Evolutionary conservation across 2,113 vertebrate genomes (phyloP).

Genomic region (Puntigrus tetrazona): DNA sequence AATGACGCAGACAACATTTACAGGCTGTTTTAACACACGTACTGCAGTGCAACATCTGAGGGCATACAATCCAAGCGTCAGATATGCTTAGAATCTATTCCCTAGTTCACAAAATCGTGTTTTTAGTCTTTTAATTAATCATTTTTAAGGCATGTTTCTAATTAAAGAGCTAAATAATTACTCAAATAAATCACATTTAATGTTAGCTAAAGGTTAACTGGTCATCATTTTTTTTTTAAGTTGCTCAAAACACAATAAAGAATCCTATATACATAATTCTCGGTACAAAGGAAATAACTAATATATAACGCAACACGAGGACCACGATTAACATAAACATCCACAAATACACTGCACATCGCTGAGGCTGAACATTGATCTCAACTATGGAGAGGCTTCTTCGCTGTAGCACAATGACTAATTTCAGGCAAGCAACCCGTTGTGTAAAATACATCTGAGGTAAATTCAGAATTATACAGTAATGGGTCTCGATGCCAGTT

Average conservation of each 20-base stretch:
- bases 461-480: not conserved
- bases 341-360: constrained; percentile 21
- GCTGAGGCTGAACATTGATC: constrained; percentile 14
- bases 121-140: constrained; percentile 48
- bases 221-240: not conserved
- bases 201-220: constrained; percentile 40
- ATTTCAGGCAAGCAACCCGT: constrained; percentile 9
- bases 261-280: constrained; percentile 36
- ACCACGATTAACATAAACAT: constrained; percentile 32
- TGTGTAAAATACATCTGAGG: constrained; percentile 20
- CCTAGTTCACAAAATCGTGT: not conserved
- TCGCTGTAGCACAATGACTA: constrained; percentile 38
- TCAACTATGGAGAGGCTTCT: constrained; percentile 5
- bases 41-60: constrained; percentile 52
- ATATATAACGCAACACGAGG: constrained; percentile 44
- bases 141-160: not conserved
- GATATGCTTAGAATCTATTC: constrained; percentile 10
- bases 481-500: not conserved
- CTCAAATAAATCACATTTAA: not conserved
- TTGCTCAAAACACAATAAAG: constrained; percentile 40
- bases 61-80: constrained; percentile 34
- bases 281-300: constrained; percentile 39
- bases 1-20: constrained; percentile 20
- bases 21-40: constrained; percentile 28
- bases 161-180: constrained; percentile 23